Percentiles rank a stretch among this genome's conserved stretches.
Evolutionary conservation across 2,888 invertebrate species (phyloP).

Genomic region (Pristionchus arcanus): DNA sequence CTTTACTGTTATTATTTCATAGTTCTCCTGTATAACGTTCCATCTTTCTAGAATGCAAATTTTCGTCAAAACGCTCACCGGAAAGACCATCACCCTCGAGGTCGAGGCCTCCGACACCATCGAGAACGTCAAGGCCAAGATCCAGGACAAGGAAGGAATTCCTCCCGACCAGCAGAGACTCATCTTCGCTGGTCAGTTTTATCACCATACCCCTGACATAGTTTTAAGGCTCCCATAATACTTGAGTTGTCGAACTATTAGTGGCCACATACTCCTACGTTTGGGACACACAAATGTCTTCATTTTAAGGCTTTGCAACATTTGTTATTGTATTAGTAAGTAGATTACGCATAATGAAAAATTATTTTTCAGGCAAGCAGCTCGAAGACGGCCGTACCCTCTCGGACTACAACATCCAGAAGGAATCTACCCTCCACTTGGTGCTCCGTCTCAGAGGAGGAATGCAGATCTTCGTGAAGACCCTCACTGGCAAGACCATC

Average conservation of each 20-base stretch:
- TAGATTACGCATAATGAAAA: neutral
- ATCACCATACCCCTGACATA: neutral
- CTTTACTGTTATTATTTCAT: neutral
- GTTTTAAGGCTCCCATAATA: neutral
- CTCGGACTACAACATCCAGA: conserved; percentile 71
- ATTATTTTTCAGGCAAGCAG: conserved; percentile 60
- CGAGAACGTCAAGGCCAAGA: conserved; percentile 78
- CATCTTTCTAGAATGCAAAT: conserved; percentile 88
- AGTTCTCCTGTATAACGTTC: conserved; percentile 79
- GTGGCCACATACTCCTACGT: conserved; percentile 25
- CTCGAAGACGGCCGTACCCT: conserved; percentile 71
- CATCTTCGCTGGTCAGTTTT: conserved; percentile 71
- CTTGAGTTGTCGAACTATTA: conserved; percentile 27
- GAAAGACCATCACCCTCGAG: conserved; percentile 85
- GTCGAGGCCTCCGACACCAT: conserved; percentile 77
- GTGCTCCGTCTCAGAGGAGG: conserved; percentile 56
- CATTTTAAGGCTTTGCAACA: neutral
- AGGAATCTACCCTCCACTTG: conserved; percentile 66
- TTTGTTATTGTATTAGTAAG: conserved; percentile 8
- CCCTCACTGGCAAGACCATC: conserved; percentile 91
- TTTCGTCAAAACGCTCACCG: conserved; percentile 92
- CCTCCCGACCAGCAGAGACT: conserved; percentile 76
- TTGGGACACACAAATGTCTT: neutral
- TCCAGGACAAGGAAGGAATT: conserved; percentile 78
- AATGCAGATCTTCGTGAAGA: conserved; percentile 98